phyloP scores from a whole-genome alignment of 2,113 vertebrate genomes.

The Chloropsis cyanopogon region DNA sequence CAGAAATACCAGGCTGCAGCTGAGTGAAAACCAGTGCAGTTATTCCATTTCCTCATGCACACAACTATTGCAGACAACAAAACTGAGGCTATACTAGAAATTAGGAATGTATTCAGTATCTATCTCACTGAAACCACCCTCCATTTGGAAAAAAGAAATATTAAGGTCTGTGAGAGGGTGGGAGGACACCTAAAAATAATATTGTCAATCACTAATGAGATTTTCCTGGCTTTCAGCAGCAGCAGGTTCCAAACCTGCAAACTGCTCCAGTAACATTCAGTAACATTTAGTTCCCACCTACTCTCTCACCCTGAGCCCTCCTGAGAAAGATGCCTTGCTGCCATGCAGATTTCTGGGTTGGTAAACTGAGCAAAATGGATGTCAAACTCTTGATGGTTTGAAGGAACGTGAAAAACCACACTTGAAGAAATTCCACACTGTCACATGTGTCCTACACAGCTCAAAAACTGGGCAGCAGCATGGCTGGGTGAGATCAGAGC shows the following conservation, averaged over 20 bases:
- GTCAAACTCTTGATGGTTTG: neutral
- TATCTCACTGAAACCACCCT: neutral
- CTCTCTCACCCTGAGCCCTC: neutral
- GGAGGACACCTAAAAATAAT: neutral
- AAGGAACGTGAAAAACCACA: neutral
- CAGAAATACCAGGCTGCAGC: neutral
- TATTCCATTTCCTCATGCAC: neutral
- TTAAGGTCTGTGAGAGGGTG: neutral
- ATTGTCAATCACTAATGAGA: neutral
- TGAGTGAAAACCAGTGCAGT: neutral
- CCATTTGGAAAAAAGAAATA: neutral
- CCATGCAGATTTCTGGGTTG: neutral
- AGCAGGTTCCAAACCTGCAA: neutral
- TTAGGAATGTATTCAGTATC: neutral
- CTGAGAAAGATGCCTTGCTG: neutral
- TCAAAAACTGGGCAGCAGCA: neutral
- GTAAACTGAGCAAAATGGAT: neutral
- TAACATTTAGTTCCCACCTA: neutral
- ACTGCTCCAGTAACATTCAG: neutral
- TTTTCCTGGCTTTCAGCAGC: neutral
- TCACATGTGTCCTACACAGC: fast-evolving
- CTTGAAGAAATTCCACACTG: neutral
- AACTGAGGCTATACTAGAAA: neutral
- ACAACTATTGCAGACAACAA: neutral
- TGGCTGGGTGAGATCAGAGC: neutral